Evolutionary conservation across 2,113 vertebrate genomes (phyloP).

Genomic region (Ariopsis seemanni): DNA sequence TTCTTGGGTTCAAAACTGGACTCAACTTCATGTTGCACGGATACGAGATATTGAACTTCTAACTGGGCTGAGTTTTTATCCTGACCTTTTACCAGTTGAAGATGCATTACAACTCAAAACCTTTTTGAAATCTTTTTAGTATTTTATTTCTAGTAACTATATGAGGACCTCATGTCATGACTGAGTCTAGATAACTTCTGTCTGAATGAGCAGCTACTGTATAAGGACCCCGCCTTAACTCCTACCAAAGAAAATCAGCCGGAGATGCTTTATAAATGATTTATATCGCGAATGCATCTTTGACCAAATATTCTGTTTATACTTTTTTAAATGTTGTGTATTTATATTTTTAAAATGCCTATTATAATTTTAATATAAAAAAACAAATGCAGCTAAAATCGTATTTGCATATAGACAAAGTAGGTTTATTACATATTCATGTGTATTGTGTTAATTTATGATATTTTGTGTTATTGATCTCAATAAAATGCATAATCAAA

Average conservation of each 20-base stretch:
- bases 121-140: slow-evolving; percentile 74
- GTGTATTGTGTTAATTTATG: slow-evolving; percentile 4
- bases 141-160: background rate
- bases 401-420: background rate
- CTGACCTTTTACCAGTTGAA: slow-evolving; percentile 73
- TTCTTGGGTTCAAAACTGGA: slow-evolving; percentile 81
- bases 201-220: background rate
- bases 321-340: background rate
- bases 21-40: slow-evolving; percentile 79
- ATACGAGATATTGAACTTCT: slow-evolving; percentile 90
- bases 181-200: background rate
- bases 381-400: background rate
- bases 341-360: background rate
- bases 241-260: background rate
- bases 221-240: background rate
- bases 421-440: background rate
- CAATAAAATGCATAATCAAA: background rate
- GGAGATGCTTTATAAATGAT: background rate
- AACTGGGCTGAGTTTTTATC: slow-evolving; percentile 93
- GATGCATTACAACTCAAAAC: slow-evolving; percentile 90
- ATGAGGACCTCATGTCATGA: background rate
- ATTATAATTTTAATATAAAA: background rate
- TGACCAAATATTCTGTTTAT: background rate
- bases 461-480: background rate
- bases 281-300: background rate